Evolutionary conservation across 2,113 vertebrate species (phyloP).

Genomic region (Atlantisia rogersi): DNA sequence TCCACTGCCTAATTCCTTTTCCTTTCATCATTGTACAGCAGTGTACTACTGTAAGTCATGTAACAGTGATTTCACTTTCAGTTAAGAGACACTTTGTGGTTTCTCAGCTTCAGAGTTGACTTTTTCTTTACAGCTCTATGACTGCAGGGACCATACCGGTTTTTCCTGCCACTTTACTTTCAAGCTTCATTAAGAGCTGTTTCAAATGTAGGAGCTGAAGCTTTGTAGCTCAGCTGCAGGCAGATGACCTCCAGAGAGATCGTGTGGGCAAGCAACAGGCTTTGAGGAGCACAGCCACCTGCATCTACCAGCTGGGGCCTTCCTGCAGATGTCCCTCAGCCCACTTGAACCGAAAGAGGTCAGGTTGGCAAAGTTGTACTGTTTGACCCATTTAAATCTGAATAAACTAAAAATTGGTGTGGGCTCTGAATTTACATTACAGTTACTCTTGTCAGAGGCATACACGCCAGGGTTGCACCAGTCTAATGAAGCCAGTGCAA

Average conservation of each 20-base stretch:
- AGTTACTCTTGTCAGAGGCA: neutral
- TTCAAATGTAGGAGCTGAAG: neutral
- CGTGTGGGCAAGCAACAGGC: rapidly evolving
- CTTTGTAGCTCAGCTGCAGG: neutral
- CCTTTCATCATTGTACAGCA: neutral
- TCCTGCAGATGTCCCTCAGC: neutral
- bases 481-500: neutral
- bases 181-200: neutral
- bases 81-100: neutral
- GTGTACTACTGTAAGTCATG: too few species aligned
- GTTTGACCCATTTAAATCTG: neutral
- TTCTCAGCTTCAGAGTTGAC: neutral
- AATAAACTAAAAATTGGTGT: neutral
- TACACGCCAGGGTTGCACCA: neutral
- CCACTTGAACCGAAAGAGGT: neutral
- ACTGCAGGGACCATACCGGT: rapidly evolving
- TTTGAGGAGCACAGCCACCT: neutral
- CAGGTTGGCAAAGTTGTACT: neutral
- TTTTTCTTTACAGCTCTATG: neutral
- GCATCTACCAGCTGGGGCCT: neutral
- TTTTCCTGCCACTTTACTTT: neutral
- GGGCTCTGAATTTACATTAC: neutral
- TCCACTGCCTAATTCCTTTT: neutral
- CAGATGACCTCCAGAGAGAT: neutral
- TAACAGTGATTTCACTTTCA: neutral